phyloP scores from a whole-genome alignment of 1,140 invertebrate species.

The Listronotus oregonensis region DNA sequence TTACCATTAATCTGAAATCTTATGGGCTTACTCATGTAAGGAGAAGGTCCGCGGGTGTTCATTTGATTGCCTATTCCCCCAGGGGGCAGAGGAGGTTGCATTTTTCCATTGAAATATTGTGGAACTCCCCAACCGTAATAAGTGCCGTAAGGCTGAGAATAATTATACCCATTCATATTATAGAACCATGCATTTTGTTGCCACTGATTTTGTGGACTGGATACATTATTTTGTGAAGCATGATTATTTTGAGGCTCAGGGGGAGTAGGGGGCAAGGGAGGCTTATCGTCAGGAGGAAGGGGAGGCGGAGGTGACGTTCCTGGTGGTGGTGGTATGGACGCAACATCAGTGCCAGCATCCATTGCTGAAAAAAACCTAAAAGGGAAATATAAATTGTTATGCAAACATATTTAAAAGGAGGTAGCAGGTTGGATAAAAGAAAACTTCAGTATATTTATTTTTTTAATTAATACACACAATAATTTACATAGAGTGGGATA shows the following conservation, averaged over 20 bases:
- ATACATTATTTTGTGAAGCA: conserved; percentile 3
- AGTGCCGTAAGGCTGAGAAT: conserved; percentile 13
- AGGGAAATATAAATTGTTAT: background rate
- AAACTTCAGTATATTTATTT: too few relatives aligned
- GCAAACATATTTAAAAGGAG: too few relatives aligned
- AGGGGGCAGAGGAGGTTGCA: conserved; percentile 44
- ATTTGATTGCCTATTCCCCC: conserved; percentile 25
- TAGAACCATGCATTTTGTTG: conserved; percentile 19
- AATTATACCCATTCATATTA: conserved; percentile 20
- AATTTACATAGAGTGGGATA: too few relatives aligned
- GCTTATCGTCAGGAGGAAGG: conserved; percentile 34
- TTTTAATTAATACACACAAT: too few relatives aligned
- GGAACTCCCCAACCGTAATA: conserved; percentile 16
- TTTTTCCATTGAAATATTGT: conserved; percentile 29
- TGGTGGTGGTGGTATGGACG: conserved; percentile 35
- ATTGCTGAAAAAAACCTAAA: conserved; percentile 32
- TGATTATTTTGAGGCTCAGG: conserved; percentile 22
- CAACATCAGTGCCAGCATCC: conserved; percentile 34
- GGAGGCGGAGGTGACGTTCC: conserved; percentile 35
- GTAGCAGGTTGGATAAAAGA: too few relatives aligned
- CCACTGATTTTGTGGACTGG: conserved; percentile 11
- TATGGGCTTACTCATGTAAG: conserved; percentile 43
- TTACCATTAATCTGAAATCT: conserved; percentile 49
- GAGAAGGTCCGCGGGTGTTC: conserved; percentile 20
- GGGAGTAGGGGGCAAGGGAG: conserved; percentile 29